These are phyloP conservation scores for Pseudorectes ferrugineus DNA, from an alignment of 2,113 vertebrate genomes.

Conservation along the genomic window DNA sequence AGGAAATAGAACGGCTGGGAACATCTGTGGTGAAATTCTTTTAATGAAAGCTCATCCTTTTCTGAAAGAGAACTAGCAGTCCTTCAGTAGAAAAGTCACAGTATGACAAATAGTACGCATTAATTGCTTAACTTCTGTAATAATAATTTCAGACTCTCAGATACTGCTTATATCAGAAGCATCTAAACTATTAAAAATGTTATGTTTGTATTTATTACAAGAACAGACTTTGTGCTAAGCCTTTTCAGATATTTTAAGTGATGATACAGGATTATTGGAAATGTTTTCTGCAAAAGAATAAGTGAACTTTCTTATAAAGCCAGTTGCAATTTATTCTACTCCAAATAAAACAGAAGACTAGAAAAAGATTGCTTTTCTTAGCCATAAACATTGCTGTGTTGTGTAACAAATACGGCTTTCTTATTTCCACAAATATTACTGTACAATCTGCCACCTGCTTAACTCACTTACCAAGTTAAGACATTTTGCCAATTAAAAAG, in stretches of 20 bases:
- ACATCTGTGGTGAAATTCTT: conserved; percentile 5
- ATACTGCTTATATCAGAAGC: not conserved
- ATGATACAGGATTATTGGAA: not conserved
- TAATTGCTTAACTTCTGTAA: not conserved
- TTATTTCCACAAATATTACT: not conserved
- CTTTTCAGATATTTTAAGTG: not conserved
- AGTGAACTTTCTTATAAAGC: not conserved
- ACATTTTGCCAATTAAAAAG: not conserved
- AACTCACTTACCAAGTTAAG: not conserved
- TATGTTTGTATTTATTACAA: not conserved
- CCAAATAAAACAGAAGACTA: not conserved
- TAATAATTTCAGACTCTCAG: not conserved
- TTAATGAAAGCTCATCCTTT: not conserved
- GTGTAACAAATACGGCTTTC: not conserved
- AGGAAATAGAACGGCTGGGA: not conserved
- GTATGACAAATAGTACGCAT: not conserved
- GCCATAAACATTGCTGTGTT: not conserved
- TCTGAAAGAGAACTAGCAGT: not conserved
- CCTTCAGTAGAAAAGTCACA: not conserved
- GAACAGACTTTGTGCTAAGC: not conserved
- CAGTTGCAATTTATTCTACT: not conserved
- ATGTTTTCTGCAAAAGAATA: not conserved
- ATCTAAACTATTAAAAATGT: not conserved
- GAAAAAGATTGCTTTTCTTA: not conserved
- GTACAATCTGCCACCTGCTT: not conserved